phyloP scores from a whole-genome alignment of 1,140 invertebrate genomes.

The Penaeus vannamei region DNA sequence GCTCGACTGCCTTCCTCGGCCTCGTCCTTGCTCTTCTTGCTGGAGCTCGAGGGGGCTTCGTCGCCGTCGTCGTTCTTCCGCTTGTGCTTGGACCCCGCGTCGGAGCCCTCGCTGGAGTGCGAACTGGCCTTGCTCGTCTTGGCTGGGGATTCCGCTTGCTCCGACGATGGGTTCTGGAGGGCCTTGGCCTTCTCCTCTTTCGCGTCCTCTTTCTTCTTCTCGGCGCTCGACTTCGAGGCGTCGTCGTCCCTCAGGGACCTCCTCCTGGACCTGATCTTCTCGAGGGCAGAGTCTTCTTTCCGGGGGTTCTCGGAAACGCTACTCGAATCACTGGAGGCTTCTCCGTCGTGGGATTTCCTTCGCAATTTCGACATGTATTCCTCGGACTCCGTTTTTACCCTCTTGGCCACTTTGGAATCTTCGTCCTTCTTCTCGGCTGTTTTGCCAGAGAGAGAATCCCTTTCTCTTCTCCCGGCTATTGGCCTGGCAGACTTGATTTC shows the following conservation, averaged over 20 bases:
- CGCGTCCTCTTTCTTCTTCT: slow-evolving; percentile 41
- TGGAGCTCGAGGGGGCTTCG: neutral
- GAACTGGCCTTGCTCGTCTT: too few species aligned
- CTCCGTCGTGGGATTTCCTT: slow-evolving; percentile 47
- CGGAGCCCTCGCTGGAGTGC: neutral
- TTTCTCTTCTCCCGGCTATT: slow-evolving; percentile 20
- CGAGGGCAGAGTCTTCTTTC: slow-evolving; percentile 17
- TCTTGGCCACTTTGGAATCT: slow-evolving; percentile 18
- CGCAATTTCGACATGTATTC: slow-evolving; percentile 59
- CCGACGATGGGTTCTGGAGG: neutral
- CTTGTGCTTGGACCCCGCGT: slow-evolving; percentile 19
- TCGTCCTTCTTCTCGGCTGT: slow-evolving; percentile 40
- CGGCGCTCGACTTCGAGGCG: neutral
- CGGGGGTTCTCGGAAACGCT: too few species aligned
- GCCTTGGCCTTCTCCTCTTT: slow-evolving; percentile 31
- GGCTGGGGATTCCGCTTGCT: too few species aligned
- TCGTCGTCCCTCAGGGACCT: slow-evolving; percentile 54
- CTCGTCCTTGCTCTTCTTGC: neutral
- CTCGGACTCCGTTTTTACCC: slow-evolving; percentile 34
- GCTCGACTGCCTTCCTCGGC: slow-evolving; percentile 3
- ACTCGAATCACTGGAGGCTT: neutral
- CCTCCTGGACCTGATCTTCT: slow-evolving; percentile 50
- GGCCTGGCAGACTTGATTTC: slow-evolving; percentile 22
- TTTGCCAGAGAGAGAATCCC: slow-evolving; percentile 17
- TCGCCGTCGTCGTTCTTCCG: slow-evolving; percentile 35